Conservation (phyloP, 2,113 vertebrate genomes). For the Parus major region DNA sequence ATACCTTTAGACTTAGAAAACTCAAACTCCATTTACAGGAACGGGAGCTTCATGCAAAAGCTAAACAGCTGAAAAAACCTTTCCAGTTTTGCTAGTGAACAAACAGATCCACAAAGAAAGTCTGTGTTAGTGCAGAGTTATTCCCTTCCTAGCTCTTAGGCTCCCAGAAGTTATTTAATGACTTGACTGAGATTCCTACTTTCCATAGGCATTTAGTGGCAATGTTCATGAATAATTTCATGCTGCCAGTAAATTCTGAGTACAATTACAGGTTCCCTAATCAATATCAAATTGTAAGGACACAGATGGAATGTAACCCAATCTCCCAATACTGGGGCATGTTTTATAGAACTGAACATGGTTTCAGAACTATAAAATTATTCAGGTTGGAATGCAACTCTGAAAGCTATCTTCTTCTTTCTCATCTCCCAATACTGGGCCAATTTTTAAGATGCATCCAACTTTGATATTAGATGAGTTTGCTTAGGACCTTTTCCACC, state of each 20-base stretch:
- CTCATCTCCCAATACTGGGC: not conserved
- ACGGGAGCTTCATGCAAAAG: not conserved
- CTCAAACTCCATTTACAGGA: not conserved
- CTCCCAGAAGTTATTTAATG: not conserved
- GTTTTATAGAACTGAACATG: not conserved
- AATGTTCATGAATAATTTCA: not conserved
- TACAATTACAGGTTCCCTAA: not conserved
- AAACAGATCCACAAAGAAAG: not conserved
- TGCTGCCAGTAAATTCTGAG: not conserved
- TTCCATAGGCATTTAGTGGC: not conserved
- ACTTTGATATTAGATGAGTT: not conserved
- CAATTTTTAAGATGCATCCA: not conserved
- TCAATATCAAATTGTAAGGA: not conserved
- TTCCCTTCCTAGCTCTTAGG: not conserved
- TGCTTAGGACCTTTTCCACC: not conserved
- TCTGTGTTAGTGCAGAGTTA: not conserved
- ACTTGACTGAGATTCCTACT: not conserved
- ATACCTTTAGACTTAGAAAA: not conserved
- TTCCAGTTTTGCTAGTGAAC: not conserved
- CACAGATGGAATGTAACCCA: not conserved
- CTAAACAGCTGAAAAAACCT: not conserved
- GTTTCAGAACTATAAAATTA: not conserved
- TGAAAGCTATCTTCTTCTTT: not conserved
- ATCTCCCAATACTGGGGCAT: not conserved
- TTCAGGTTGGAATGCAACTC: not conserved